Evolutionary conservation across 2,888 invertebrate genomes (phyloP).

Genomic region (Oscheius sp.): DNA sequence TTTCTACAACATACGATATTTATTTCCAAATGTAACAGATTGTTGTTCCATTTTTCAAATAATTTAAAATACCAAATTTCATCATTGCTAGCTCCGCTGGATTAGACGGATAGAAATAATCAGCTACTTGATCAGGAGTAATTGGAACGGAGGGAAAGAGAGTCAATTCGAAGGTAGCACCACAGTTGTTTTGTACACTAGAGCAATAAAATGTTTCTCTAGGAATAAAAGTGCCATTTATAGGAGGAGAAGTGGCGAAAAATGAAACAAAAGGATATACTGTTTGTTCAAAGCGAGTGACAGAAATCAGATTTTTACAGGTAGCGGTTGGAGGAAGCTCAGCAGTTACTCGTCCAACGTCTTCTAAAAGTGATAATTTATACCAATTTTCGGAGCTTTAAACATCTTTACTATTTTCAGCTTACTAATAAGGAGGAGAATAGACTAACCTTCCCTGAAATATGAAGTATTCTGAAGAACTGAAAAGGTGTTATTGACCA

Average conservation of each 20-base stretch:
- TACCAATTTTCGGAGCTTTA: no score
- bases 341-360: neutral
- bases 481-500: neutral
- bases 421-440: no score
- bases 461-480: neutral
- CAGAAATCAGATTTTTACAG: no score
- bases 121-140: neutral
- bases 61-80: neutral
- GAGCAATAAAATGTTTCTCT: constrained; percentile 3
- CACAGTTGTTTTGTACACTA: neutral
- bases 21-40: constrained; percentile 23
- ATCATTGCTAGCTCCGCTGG: neutral
- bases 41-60: neutral
- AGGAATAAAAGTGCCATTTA: neutral
- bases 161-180: neutral
- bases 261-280: neutral
- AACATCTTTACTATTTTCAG: no score
- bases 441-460: neutral
- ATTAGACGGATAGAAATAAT: constrained; percentile 13
- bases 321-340: neutral
- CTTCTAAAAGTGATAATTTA: neutral
- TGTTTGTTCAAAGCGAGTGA: no score
- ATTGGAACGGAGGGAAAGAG: neutral
- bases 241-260: neutral
- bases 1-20: no score